Evolutionary conservation across 92 coral and sea anemone genomes (phyloP), one percentile per base, ranked within the genome.

Genomic region (Meandrina meandrites): DNA sequence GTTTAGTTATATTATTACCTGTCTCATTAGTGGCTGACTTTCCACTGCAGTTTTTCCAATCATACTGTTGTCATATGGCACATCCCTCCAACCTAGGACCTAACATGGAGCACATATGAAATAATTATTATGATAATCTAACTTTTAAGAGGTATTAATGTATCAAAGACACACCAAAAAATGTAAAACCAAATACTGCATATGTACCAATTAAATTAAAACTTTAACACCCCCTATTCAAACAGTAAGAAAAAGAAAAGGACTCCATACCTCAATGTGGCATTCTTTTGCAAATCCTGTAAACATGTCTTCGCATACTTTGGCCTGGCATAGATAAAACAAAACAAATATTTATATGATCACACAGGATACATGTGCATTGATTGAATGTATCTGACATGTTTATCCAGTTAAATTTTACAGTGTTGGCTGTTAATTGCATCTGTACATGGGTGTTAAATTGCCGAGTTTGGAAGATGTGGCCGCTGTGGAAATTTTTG

Each of bases 61-160:
- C 37, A 92, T 86, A 62, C 91, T 91, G 90, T 95, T 92, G 81
- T 94, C 92, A 73, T 78, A 94, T 28, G 98, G 95, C 2, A 94
- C 90, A 80, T 88, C 92, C 19, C 95, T 88, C 98, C 98, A 96
- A 37, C 98, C 98, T 31, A 96, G 85, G 79, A 96, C 96, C 96
- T 94, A 32, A 45, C 3, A 57, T 35, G 19, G 1, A 67, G 12
- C 71, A 45, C 28, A 6, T n/a, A 11, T 4, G 18, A 57, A 19
- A 60, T 60, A 45, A 45, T 48, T 48, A 48, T 4, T 4, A 4
- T 24, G 3, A 24, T 60, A 24, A 11, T 11, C 0, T 22, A 27
- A n/a, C n/a, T 24, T 60, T 60, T 22, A 60, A 27, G 4, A 60
- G 68, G 30, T 40, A 40, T 2, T 40, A 19, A 60, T 22, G 30